phyloP scores from a whole-genome alignment of 2,888 invertebrate genomes.

The Leptinotarsa juncta region DNA sequence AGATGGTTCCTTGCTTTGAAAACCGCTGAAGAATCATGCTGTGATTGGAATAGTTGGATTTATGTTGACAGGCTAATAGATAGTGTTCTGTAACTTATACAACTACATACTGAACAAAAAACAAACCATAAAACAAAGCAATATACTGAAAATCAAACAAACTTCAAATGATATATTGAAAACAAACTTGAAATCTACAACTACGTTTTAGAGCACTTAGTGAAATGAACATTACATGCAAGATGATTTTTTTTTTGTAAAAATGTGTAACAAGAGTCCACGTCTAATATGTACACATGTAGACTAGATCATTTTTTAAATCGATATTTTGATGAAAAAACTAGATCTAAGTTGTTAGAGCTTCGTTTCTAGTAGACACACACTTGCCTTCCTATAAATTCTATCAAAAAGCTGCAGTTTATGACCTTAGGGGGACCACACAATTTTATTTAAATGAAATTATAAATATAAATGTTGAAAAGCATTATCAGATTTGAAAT shows the following conservation, averaged over 20 bases:
- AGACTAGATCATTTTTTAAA: too few species aligned
- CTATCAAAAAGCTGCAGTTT: too few species aligned
- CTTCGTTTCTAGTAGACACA: too few species aligned
- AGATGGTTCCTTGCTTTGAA: neutral
- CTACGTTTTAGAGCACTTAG: neutral
- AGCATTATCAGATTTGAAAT: too few species aligned
- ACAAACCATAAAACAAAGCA: neutral
- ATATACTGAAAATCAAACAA: slow-evolving; percentile 1
- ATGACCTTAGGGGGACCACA: too few species aligned
- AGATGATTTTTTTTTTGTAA: neutral
- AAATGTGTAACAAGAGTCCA: too few species aligned
- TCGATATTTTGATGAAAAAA: too few species aligned
- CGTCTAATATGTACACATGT: too few species aligned
- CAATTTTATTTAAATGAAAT: too few species aligned
- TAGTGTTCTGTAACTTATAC: neutral
- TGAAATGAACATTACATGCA: slow-evolving; percentile 2
- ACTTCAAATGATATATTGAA: neutral
- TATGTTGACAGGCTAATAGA: neutral
- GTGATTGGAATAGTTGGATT: neutral
- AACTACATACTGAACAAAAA: neutral
- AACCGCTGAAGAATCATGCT: neutral
- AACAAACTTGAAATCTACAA: slow-evolving; percentile 3
- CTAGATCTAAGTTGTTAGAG: too few species aligned
- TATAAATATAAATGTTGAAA: too few species aligned
- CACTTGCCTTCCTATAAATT: too few species aligned